Conservation (phyloP, 2,888 invertebrate species). For the Amblyjoppa proteus region DNA sequence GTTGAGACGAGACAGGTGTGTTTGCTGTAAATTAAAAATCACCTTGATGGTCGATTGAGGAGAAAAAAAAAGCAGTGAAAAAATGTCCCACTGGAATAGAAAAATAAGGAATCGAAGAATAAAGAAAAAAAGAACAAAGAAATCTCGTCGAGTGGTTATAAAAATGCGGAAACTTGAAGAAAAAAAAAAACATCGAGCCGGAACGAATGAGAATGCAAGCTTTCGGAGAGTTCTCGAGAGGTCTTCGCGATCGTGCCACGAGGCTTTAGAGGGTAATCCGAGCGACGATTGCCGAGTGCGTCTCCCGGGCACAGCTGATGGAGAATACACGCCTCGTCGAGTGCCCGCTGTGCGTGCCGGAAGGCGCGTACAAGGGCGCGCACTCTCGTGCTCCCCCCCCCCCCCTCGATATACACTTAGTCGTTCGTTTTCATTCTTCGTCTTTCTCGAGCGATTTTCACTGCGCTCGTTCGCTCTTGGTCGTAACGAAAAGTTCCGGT, state of each 20-base stretch:
- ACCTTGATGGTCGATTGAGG: too few relatives aligned
- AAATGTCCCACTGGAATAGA: too few relatives aligned
- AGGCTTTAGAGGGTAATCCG: not conserved
- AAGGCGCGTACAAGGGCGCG: constrained; percentile 48
- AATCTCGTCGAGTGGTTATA: not conserved
- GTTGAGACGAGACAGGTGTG: too few relatives aligned
- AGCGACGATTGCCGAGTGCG: not conserved
- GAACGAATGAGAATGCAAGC: not conserved
- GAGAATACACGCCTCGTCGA: not conserved
- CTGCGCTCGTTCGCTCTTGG: not conserved
- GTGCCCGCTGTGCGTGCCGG: constrained; percentile 12
- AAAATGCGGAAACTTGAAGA: not conserved
- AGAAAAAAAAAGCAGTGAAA: too few relatives aligned
- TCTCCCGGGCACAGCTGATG: constrained; percentile 18
- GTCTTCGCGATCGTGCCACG: not conserved
- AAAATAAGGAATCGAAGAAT: too few relatives aligned
- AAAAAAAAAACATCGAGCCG: too few relatives aligned
- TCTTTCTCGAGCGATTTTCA: not conserved
- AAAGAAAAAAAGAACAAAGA: too few relatives aligned
- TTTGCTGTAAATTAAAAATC: too few relatives aligned
- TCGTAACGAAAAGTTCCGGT: too few relatives aligned
- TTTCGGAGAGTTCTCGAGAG: not conserved
- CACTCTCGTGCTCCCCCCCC: constrained; percentile 30
- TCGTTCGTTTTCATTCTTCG: not conserved
- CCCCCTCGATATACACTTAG: not conserved